phyloP scores from a whole-genome alignment of 2,113 vertebrate species.

The Varanus komodoensis region DNA sequence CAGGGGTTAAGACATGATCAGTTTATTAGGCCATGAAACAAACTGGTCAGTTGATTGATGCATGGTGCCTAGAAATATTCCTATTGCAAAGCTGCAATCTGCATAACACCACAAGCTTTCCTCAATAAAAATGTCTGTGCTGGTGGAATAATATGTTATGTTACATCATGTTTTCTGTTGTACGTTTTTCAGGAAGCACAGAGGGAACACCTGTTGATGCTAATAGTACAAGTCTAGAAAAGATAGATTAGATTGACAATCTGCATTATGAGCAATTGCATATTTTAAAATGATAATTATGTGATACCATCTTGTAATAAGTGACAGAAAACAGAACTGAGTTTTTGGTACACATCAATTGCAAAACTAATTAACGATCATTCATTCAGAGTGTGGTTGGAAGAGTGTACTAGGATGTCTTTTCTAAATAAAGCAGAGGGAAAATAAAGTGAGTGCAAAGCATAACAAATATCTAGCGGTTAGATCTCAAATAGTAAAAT shows the following conservation, averaged over 20 bases:
- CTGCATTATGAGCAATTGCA: slow-evolving; percentile 14
- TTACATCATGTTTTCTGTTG: not conserved
- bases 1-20: no score
- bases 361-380: slow-evolving; percentile 33
- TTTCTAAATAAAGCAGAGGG: not conserved
- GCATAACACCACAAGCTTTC: not conserved
- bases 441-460: not conserved
- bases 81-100: not conserved
- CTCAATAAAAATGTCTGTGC: not conserved
- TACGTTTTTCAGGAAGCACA: not conserved
- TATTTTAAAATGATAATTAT: slow-evolving; percentile 14
- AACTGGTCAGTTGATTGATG: no score
- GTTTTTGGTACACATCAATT: slow-evolving; percentile 44
- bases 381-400: slow-evolving; percentile 39
- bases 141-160: not conserved
- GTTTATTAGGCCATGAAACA: no score
- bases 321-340: slow-evolving; percentile 35
- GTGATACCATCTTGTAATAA: slow-evolving; percentile 16
- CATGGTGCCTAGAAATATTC: no score
- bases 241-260: slow-evolving; percentile 25
- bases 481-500: no score
- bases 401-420: not conserved
- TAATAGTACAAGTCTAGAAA: not conserved
- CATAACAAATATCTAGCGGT: no score
- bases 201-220: slow-evolving; percentile 25